A percentile compares a stretch with the other conserved stretches of the same genome.
phyloP scores from a whole-genome alignment of 2,888 invertebrate species.

The Hanleya hanleyi region DNA sequence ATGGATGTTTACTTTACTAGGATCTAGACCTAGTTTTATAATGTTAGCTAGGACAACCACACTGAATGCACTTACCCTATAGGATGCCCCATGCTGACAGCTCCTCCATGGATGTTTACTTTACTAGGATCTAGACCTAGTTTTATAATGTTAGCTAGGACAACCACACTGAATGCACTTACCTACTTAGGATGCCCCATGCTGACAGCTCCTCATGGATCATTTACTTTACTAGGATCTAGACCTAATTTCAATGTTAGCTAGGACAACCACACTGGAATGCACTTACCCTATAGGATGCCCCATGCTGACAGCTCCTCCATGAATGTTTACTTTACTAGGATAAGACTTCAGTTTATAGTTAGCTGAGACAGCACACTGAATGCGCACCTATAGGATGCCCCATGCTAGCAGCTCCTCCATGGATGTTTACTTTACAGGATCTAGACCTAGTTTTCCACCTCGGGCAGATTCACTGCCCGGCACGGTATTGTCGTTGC shows the following conservation, averaged over 20 bases:
- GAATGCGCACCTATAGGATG: conserved; percentile 98
- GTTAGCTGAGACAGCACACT: conserved; percentile 94
- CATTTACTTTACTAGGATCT: too few species aligned
- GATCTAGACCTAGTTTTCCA: conserved; percentile 88
- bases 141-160: too few species aligned
- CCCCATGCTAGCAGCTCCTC: conserved; percentile 98
- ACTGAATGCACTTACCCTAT: conserved; percentile 97
- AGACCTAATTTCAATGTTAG: too few species aligned
- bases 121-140: conserved; percentile 89
- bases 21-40: conserved; percentile 88
- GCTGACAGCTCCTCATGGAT: too few species aligned
- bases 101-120: conserved; percentile 97
- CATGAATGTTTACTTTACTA: conserved; percentile 93
- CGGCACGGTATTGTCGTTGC: too few species aligned
- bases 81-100: conserved; percentile 98
- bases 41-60: conserved; percentile 95
- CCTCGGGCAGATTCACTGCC: too few species aligned
- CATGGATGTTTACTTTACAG: conserved; percentile 95
- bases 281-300: conserved; percentile 98
- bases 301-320: conserved; percentile 98
- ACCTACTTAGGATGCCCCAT: too few species aligned
- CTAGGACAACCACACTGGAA: too few species aligned
- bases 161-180: too few species aligned
- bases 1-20: conserved; percentile 91
- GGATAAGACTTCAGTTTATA: conserved; percentile 91